These are phyloP conservation scores for Sapayoa aenigma DNA, from an alignment of 2,113 vertebrate species.

Conservation along the genomic window DNA sequence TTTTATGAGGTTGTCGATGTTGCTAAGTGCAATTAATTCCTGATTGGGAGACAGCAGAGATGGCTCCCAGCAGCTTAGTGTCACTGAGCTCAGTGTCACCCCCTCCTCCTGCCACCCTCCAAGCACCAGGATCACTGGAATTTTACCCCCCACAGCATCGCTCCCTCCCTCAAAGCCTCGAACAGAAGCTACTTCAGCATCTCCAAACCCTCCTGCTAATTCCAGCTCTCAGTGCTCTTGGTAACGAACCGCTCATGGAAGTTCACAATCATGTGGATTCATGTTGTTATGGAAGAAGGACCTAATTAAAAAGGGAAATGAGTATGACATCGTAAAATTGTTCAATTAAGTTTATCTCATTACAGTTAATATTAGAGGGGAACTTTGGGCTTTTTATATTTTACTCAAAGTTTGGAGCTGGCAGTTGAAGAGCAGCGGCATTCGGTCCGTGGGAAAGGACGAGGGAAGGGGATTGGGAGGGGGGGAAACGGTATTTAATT, in stretches of 20 bases:
- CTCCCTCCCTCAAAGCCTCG: not conserved
- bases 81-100: not conserved
- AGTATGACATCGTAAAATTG: conserved; percentile 1
- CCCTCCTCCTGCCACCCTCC: not conserved
- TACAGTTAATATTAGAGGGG: not conserved
- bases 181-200: not conserved
- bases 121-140: fast-evolving
- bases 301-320: conserved; percentile 50
- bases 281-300: not conserved
- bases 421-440: not conserved
- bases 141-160: fast-evolving
- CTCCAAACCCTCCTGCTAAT: not conserved
- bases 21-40: not conserved
- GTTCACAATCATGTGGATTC: not conserved
- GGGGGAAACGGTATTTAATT: not conserved
- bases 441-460: not conserved
- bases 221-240: not conserved
- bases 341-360: conserved; percentile 42
- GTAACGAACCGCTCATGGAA: not conserved
- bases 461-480: not conserved
- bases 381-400: not conserved
- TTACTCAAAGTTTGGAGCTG: not conserved
- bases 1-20: not conserved
- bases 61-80: not conserved
- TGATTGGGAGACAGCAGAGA: not conserved